Percentiles rank a stretch among this genome's conserved stretches.
phyloP scores from a whole-genome alignment of 2,797 vertebrate genomes.

The Crocidura indochinensis region DNA sequence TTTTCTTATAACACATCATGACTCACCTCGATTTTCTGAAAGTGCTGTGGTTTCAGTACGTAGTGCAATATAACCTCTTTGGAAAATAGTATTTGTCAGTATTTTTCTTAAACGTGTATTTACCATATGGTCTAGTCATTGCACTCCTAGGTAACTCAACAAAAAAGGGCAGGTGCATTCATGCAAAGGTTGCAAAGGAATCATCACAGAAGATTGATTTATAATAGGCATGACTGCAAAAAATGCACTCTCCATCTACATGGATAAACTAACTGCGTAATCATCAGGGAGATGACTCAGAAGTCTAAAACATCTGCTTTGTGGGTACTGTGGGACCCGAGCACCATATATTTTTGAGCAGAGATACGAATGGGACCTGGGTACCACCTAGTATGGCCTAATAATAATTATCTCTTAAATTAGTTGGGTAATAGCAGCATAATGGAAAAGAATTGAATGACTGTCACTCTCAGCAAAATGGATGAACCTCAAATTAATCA shows the following conservation, averaged over 20 bases:
- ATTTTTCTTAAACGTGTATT: not conserved
- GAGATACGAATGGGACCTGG: too few species aligned
- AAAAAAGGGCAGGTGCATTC: not conserved
- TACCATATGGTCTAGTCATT: too few species aligned
- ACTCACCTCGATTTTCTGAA: not conserved
- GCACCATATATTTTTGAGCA: too few species aligned
- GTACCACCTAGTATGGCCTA: too few species aligned
- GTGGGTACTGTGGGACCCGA: too few species aligned
- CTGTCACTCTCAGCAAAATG: fast-evolving
- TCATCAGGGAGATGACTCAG: not conserved
- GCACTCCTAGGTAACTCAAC: not conserved
- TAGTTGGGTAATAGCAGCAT: fast-evolving
- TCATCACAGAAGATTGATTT: not conserved
- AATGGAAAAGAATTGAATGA: fast-evolving
- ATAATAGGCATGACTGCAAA: not conserved
- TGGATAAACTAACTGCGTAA: fast-evolving
- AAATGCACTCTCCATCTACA: not conserved
- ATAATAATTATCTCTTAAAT: too few species aligned
- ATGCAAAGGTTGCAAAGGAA: fast-evolving
- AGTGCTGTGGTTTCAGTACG: not conserved
- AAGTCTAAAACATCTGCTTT: not conserved
- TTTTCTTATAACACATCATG: not conserved
- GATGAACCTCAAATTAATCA: not conserved
- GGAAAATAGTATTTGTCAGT: not conserved
- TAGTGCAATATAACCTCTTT: not conserved